Evolutionary conservation across 2,113 vertebrate genomes (phyloP).

Genomic region (Syngnathus typhle): DNA sequence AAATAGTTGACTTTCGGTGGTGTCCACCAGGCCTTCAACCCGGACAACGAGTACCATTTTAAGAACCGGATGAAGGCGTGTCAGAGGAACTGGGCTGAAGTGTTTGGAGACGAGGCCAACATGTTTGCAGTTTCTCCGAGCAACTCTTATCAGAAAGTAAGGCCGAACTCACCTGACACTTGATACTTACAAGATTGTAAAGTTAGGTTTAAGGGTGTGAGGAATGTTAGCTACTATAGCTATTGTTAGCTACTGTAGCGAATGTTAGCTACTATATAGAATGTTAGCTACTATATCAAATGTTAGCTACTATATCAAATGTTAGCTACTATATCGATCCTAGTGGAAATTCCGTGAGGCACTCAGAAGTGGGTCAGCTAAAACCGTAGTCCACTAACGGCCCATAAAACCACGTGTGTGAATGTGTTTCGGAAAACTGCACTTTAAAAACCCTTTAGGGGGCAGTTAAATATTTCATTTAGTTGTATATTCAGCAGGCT

Average conservation of each 20-base stretch:
- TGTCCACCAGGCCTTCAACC: conserved; percentile 90
- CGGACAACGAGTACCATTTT: conserved; percentile 98
- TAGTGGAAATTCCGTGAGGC: background rate
- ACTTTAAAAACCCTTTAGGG: conserved; percentile 1
- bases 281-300: too few species aligned
- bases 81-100: conserved; percentile 95
- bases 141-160: conserved; percentile 88
- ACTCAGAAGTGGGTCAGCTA: background rate
- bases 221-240: background rate
- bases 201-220: background rate
- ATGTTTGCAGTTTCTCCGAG: conserved; percentile 90
- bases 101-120: conserved; percentile 89
- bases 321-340: background rate
- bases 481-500: background rate
- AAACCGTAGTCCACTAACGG: background rate
- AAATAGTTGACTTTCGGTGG: conserved; percentile 7
- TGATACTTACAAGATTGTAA: background rate
- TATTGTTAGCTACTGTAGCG: too few species aligned
- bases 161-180: background rate
- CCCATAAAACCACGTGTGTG: background rate
- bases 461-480: conserved; percentile 2
- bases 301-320: too few species aligned
- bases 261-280: too few species aligned
- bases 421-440: background rate
- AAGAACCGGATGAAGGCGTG: conserved; percentile 97